These are phyloP conservation scores for Brachypodius melanocephalos DNA, from an alignment of 2,113 vertebrate species.

Conservation along the genomic window DNA sequence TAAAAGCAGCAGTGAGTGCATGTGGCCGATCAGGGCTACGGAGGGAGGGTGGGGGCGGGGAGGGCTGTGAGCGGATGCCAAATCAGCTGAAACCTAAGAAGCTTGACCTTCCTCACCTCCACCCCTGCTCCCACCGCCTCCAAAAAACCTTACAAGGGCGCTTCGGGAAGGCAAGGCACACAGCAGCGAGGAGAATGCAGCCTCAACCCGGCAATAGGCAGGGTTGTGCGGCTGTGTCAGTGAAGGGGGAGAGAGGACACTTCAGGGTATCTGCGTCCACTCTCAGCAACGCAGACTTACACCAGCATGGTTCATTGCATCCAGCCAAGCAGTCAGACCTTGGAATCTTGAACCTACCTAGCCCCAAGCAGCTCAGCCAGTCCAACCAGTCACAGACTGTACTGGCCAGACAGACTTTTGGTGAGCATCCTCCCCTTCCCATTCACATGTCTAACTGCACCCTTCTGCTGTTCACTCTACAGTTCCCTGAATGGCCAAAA, in stretches of 20 bases:
- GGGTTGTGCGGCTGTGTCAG: neutral
- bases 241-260: neutral
- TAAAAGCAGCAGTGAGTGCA: neutral
- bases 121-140: conserved; percentile 43
- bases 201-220: neutral
- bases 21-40: neutral
- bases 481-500: neutral
- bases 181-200: neutral
- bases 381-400: conserved; percentile 1
- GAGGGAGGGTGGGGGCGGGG: neutral
- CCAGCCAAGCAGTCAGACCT: neutral
- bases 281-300: neutral
- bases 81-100: conserved; percentile 68
- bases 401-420: neutral
- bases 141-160: conserved; percentile 50
- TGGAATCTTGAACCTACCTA: conserved; percentile 4
- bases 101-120: conserved; percentile 65
- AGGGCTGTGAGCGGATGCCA: conserved; percentile 20
- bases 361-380: neutral
- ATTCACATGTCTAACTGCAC: conserved; percentile 2
- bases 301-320: neutral
- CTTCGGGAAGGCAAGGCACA: neutral
- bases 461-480: neutral
- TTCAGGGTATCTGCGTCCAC: neutral
- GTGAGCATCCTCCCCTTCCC: neutral